phyloP scores from a whole-genome alignment of 2,888 invertebrate species.

The Idaea aversata region DNA sequence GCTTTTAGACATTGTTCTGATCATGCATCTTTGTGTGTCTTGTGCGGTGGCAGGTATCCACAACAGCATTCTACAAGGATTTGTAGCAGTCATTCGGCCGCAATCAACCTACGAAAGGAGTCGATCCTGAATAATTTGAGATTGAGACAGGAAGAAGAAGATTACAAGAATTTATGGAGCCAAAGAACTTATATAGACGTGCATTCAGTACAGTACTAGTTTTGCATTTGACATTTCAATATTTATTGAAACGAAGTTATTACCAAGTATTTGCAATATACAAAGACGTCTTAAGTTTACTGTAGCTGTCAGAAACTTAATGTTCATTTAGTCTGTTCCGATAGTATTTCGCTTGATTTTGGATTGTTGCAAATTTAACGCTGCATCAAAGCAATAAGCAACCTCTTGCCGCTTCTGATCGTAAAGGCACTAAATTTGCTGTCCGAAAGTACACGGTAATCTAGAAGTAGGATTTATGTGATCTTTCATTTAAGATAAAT shows the following conservation, averaged over 20 bases:
- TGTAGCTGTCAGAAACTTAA: slow-evolving; percentile 53
- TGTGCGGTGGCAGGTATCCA: too few relatives aligned
- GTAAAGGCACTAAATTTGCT: slow-evolving; percentile 61
- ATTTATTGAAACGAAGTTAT: slow-evolving; percentile 14
- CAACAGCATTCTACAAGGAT: too few relatives aligned
- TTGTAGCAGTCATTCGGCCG: too few relatives aligned
- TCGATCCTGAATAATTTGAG: too few relatives aligned
- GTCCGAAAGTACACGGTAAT: slow-evolving; percentile 40
- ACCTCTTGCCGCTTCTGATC: slow-evolving; percentile 39
- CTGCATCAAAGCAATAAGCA: slow-evolving; percentile 49
- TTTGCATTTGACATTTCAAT: slow-evolving; percentile 25
- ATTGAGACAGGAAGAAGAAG: too few relatives aligned
- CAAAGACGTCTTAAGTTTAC: slow-evolving; percentile 46
- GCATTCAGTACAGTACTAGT: neutral
- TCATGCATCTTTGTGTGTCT: too few relatives aligned
- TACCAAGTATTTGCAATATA: slow-evolving; percentile 37
- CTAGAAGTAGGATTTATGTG: neutral
- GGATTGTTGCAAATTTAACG: slow-evolving; percentile 68
- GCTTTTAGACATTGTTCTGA: too few relatives aligned
- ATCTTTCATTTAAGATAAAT: too few relatives aligned
- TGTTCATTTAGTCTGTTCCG: slow-evolving; percentile 55
- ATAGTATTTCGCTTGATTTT: slow-evolving; percentile 70
- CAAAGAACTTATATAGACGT: neutral
- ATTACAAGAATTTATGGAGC: neutral
- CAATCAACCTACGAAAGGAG: too few relatives aligned